A percentile compares a stretch with the other conserved stretches of the same genome.
phyloP scores from a whole-genome alignment of 2,888 invertebrate genomes.

The Synergus itoensis region DNA sequence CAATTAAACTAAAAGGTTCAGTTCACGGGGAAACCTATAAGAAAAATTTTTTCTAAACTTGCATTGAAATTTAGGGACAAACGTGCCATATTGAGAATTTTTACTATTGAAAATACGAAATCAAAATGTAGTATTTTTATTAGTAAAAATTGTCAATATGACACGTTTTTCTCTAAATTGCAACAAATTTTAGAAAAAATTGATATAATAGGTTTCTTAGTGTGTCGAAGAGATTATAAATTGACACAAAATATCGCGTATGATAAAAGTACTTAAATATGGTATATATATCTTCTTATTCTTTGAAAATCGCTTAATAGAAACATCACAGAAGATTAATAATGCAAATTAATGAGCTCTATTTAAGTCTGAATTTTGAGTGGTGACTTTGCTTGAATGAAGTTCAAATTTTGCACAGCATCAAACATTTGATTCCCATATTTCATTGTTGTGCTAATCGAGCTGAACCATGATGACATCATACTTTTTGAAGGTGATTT shows the following conservation, averaged over 20 bases:
- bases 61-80: no score
- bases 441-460: slow-evolving; percentile 80
- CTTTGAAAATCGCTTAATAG: background rate
- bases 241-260: background rate
- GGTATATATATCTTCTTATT: background rate
- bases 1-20: background rate
- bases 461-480: slow-evolving; percentile 80
- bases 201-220: no score
- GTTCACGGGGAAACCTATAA: background rate
- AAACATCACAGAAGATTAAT: slow-evolving; percentile 7
- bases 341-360: background rate
- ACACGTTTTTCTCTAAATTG: no score
- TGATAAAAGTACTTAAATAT: background rate
- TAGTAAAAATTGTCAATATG: no score
- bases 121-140: no score
- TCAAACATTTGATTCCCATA: slow-evolving; percentile 82
- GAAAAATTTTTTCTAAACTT: no score
- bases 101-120: no score
- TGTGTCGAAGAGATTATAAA: background rate
- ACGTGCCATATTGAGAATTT: no score
- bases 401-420: slow-evolving; percentile 79
- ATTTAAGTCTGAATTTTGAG: background rate
- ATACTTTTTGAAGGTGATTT: slow-evolving; percentile 78
- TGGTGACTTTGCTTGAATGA: slow-evolving; percentile 12
- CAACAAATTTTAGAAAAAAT: no score